phyloP scores from a whole-genome alignment of 2,113 vertebrate genomes.

The Prolemur simus region DNA sequence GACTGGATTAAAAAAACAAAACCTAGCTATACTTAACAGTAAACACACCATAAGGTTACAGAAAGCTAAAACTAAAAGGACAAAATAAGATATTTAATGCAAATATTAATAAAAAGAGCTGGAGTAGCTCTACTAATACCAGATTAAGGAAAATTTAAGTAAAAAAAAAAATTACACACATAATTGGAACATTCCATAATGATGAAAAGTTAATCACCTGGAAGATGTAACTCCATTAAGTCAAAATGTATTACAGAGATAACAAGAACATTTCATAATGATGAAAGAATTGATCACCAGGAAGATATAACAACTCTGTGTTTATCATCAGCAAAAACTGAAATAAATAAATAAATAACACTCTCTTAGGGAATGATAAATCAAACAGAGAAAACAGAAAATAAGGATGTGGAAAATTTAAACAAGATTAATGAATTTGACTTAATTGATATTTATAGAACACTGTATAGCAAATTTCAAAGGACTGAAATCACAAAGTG shows the following conservation, averaged over 20 bases:
- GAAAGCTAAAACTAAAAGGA: conserved; percentile 16
- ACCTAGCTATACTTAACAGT: background rate
- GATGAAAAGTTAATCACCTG: background rate
- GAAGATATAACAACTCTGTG: background rate
- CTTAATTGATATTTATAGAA: conserved; percentile 6
- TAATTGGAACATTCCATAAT: background rate
- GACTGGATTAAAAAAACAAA: background rate
- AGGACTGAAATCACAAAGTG: background rate
- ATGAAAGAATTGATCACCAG: background rate
- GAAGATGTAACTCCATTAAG: background rate
- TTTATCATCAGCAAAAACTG: background rate
- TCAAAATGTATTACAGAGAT: background rate
- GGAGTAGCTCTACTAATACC: background rate
- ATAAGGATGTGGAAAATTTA: background rate
- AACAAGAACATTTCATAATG: background rate
- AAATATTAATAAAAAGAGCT: background rate
- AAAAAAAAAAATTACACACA: background rate
- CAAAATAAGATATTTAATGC: background rate
- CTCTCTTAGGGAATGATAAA: background rate
- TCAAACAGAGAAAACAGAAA: background rate
- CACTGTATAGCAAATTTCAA: conserved; percentile 9
- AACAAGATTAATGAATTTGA: conserved; percentile 6
- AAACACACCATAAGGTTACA: background rate
- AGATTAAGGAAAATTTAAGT: background rate
- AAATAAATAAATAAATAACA: background rate